Base-by-base conservation (phyloP, 1,140 invertebrate genomes). In the Delia radicum region DNA sequence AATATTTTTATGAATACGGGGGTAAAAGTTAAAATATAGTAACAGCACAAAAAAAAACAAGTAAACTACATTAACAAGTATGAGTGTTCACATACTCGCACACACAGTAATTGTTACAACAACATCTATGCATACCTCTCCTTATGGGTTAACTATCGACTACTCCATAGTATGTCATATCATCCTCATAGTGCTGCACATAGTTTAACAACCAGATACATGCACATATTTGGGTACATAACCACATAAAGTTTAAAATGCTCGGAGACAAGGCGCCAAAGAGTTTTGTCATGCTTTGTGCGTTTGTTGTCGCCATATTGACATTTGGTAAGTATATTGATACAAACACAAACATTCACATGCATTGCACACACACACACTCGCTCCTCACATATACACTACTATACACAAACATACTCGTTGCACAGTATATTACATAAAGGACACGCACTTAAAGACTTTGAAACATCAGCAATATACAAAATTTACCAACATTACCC, bases 221-320 rank as follows among this genome's bases (percentile, higher is more conserved):
- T 21, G 48, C n/a, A 21, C 48, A 21, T 55, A 21, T 55, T 55
- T 55, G 48, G n/a, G 48, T 55, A 55, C 8, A 55, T 55, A 55
- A 55, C 18, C 48, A 55, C 48, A 55, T 55, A 55, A 24, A 55
- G 48, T 55, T 55, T 55, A 18, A 55, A 55, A 55, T 55, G 48
- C 48, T 55, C n/a, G 48, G n/a, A 55, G 48, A 55, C 48, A 55
- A 55, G 48, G 48, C 48, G 48, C 48, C 48, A 55, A 55, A 55
- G n/a, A 55, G 48, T 55, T 55, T 55, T 55, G 33, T 24, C 73
- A 74, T 74, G 33, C 61, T 55, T 55, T 55, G 48, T 55, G 48
- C 21, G 48, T 55, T 55, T 55, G 48, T 55, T 55, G 48, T 18
- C 18, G 48, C n/a, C 48, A 55, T 55, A 55, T 55, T 55, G 48